Conservation (phyloP, 2,797 vertebrate species). For the Prunella strophiata region DNA sequence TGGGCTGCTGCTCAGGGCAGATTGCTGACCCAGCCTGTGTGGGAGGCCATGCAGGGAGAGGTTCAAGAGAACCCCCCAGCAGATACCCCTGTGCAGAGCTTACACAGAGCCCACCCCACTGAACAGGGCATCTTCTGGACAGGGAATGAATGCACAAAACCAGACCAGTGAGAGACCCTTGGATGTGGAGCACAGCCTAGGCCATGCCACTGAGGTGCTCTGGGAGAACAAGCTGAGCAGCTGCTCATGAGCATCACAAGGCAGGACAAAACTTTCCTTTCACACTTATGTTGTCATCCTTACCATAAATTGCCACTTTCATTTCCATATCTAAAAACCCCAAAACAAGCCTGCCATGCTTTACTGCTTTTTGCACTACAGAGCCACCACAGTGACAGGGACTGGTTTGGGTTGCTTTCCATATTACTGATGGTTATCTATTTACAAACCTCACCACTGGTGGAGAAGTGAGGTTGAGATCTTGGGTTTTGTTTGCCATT, state of each 20-base stretch:
- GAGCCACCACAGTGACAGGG: not conserved
- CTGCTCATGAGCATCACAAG: not conserved
- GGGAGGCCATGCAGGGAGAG: not conserved
- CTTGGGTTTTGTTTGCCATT: not conserved
- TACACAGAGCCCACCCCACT: not conserved
- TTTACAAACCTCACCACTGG: not conserved
- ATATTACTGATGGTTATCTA: not conserved
- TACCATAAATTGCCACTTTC: not conserved
- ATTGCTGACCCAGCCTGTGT: not conserved
- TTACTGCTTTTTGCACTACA: not conserved
- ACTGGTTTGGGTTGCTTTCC: not conserved
- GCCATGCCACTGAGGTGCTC: not conserved
- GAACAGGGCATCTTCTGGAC: not conserved
- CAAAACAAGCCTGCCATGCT: not conserved
- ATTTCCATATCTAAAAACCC: not conserved
- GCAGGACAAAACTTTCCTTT: not conserved
- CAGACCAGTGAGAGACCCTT: rapidly evolving
- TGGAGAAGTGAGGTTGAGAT: not conserved
- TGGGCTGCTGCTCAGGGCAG: not conserved
- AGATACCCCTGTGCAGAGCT: not conserved
- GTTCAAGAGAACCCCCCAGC: not conserved
- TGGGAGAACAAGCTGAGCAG: not conserved
- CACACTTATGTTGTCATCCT: not conserved
- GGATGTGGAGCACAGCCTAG: not conserved
- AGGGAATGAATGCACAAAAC: not conserved